Evolutionary conservation across 2,113 vertebrate genomes (phyloP), one percentile per base, ranked within the genome.

Genomic region (Dicentrarchus labrax): DNA sequence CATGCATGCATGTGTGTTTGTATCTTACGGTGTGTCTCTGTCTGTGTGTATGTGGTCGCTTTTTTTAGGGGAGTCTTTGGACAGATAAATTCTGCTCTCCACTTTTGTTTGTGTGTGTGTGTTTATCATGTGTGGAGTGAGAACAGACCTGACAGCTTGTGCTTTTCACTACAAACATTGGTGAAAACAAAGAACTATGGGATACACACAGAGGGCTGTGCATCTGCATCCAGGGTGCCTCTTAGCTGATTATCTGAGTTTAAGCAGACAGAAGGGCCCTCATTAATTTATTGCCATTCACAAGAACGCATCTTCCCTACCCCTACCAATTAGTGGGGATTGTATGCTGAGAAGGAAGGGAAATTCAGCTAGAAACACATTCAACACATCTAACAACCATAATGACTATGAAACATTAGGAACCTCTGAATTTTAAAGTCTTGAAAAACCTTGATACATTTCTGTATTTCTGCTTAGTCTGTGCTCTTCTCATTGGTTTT

Each of bases 221-320:
- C 85, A 87, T 90, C 88, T 91, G 88, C 70, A 82, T 91, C 85
- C 70, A 62, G 83, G 66, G 76, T 74, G 84, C 88, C 86, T 83
- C 85, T 72, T 80, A 90, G 89, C 72, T 94, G 90, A 96, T 95
- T 96, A 94, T 93, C 80, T 92, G 50, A 74, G 85, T 93, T 92
- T 87, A 93, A 88, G 83, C 90, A 92, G 90, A 75, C 88, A 86
- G 88, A 90, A 82, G 91, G 91, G 92, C 91, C 72, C 86, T 93
- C 94, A 95, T 95, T 96, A 97, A 96, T 96, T 95, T 94, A 95
- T 94, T 85, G 92, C 94, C 92, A 92, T 89, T 93, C 93, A 94
- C 53, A 86, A 95, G 94, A 95, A 94, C 86, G 43, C 91, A 95
- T 94, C 86, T 95, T 94, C 74, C 36, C 68, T 74, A 80, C 62